A percentile compares a stretch with the other conserved stretches of the same genome.
These are phyloP conservation scores for Caenorhabditis parvicauda DNA, from an alignment of 2,888 invertebrate species.

Conservation along the genomic window DNA sequence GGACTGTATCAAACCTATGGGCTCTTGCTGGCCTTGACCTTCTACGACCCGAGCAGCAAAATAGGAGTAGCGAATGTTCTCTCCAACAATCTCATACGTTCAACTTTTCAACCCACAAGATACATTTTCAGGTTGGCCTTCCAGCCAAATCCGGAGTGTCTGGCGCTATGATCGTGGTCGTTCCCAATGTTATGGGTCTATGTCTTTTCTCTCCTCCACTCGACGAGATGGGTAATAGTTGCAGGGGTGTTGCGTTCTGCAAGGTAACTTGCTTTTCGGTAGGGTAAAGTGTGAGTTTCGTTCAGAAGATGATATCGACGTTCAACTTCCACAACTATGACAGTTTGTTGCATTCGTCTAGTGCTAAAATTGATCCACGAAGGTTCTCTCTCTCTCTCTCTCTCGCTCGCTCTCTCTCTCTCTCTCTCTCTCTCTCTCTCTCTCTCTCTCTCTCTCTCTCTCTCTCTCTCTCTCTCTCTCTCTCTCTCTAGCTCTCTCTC, in stretches of 20 bases:
- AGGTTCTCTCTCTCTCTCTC: no score
- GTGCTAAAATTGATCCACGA: constrained; percentile 30
- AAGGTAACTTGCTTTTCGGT: constrained; percentile 69
- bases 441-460: background rate
- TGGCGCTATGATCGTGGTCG: constrained; percentile 86
- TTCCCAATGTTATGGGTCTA: constrained; percentile 94
- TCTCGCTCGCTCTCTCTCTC: no score
- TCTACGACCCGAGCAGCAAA: no score
- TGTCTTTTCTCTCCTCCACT: constrained; percentile 90
- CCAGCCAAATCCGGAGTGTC: constrained; percentile 73
- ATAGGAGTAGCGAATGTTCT: no score
- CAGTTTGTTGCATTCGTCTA: constrained; percentile 47
- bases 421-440: no score
- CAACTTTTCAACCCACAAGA: no score
- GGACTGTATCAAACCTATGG: no score
- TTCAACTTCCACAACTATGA: constrained; percentile 93
- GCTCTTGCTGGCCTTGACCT: no score
- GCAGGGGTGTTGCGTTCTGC: constrained; percentile 87
- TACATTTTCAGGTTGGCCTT: constrained; percentile 66
- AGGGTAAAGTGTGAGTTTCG: no score
- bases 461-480: background rate
- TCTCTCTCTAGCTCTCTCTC: no score
- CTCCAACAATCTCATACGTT: no score
- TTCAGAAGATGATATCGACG: constrained; percentile 64
- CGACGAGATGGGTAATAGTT: constrained; percentile 84